Base-by-base conservation (phyloP, 2,888 invertebrate genomes). In the Oxyteleia sp. region DNA sequence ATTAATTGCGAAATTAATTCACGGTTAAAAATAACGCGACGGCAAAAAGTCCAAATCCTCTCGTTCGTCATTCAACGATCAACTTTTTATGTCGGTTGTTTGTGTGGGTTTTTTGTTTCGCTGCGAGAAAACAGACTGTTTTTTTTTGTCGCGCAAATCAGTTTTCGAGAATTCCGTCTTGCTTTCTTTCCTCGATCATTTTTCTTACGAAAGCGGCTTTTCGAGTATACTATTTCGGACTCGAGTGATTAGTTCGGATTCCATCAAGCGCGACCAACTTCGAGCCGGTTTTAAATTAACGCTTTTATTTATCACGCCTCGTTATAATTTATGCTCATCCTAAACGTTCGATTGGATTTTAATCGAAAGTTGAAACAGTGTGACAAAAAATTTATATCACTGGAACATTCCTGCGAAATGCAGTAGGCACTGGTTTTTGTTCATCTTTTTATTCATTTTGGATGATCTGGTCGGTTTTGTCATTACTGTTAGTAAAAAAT, bases 191-290 rank as follows among this genome's bases (percentile, higher is more conserved):
- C 16, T 10, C 32, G 35, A 23, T 35, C 55, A 18, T 43, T 69
- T 69, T 69, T 69, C 32, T 45, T 43, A 5, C 43, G 68, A 41
- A 41, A 41, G 41, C 13, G 4, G 13, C 41, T 41, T 41, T 49
- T 64, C 32, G 47, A 47, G 18, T 13, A 1, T n/a, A 38, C 41
- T 16, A 43, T 26, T 55, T 43, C 7, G 20, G 15, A 29, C 1
- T 2, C 23, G 29, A 69, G 16, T 43, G 57, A 75, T 76, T 59
- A 66, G 43, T 49, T 45, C 2, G 29, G 29, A 66, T 47, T 76
- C 59, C 66, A 51, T 76, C 66, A 76, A 68, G 49, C 68, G 23
- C 51, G 55, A 68, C 76, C 57, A 38, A 59, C 41, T 57, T 47
- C 47, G 15, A 49, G 47, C 57, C 23, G 35, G 45, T 75, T 64